A percentile compares a stretch with the other conserved stretches of the same genome.
phyloP scores from a whole-genome alignment of 1,140 invertebrate species.

The Lepidostoma basale region DNA sequence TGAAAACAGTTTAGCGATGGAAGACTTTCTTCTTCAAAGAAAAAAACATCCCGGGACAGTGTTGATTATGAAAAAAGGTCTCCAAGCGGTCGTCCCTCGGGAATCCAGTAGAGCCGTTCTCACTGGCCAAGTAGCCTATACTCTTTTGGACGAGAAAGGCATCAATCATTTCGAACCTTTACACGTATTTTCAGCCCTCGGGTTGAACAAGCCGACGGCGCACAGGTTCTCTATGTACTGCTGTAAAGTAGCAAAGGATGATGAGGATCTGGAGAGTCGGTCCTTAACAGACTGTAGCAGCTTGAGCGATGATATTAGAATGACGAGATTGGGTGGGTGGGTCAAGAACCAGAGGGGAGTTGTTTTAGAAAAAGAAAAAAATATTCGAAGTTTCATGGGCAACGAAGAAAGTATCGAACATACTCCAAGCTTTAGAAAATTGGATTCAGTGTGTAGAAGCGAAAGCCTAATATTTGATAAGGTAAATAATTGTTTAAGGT shows the following conservation, averaged over 20 bases:
- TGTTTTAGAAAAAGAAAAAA: constrained; percentile 54
- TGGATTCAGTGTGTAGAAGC: constrained; percentile 32
- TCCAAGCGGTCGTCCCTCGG: constrained; percentile 78
- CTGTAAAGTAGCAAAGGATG: constrained; percentile 64
- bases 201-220: constrained; percentile 66
- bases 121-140: constrained; percentile 76
- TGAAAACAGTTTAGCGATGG: constrained; percentile 74
- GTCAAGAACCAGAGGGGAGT: constrained; percentile 53
- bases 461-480: constrained; percentile 28
- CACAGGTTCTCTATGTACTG: constrained; percentile 71
- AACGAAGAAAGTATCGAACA: constrained; percentile 49
- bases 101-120: constrained; percentile 75
- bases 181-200: constrained; percentile 73
- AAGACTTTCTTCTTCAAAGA: constrained; percentile 72
- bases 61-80: constrained; percentile 75
- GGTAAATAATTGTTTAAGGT: too few species aligned
- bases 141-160: constrained; percentile 77
- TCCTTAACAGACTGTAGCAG: constrained; percentile 54
- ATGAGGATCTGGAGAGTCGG: constrained; percentile 57
- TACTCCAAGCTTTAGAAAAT: constrained; percentile 55
- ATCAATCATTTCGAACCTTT: constrained; percentile 78
- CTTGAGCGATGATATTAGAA: constrained; percentile 56
- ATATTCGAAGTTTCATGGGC: constrained; percentile 51
- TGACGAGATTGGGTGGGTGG: constrained; percentile 56
- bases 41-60: constrained; percentile 66